Evolutionary conservation across 2,797 vertebrate genomes (phyloP).

Genomic region (Pachyuromys duprasi): DNA sequence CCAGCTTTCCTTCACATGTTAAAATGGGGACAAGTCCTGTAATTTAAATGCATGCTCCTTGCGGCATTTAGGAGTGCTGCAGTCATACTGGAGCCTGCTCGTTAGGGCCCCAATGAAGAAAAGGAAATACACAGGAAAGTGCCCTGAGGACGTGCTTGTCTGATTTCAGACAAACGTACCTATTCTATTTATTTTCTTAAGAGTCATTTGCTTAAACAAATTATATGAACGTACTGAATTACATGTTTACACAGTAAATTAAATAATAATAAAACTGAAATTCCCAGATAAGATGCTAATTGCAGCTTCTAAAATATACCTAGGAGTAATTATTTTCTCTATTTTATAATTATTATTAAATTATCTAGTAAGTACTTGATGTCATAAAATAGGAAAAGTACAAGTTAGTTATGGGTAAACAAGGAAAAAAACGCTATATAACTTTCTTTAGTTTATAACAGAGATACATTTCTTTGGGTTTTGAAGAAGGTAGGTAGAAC

Average conservation of each 20-base stretch:
- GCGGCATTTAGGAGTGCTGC: too few relatives aligned
- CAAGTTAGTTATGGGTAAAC: conserved; percentile 30
- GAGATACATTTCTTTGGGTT: background rate
- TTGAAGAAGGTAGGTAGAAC: background rate
- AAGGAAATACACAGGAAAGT: conserved; percentile 56
- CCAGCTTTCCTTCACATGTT: background rate
- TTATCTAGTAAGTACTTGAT: conserved; percentile 60
- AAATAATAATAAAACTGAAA: conserved; percentile 81
- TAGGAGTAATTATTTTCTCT: conserved; percentile 74
- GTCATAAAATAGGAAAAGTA: conserved; percentile 57
- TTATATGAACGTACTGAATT: conserved; percentile 81
- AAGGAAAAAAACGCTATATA: background rate
- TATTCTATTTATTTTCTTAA: conserved; percentile 76
- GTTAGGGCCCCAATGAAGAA: conserved; percentile 61
- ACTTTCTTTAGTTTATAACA: background rate
- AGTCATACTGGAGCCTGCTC: background rate
- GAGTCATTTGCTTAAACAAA: conserved; percentile 83
- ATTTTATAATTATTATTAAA: conserved; percentile 77
- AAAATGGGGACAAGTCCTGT: background rate
- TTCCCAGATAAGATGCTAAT: conserved; percentile 79
- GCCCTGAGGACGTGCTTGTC: conserved; percentile 70
- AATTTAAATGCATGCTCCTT: background rate
- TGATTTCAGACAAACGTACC: conserved; percentile 80
- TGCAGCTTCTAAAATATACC: conserved; percentile 74
- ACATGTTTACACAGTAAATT: conserved; percentile 81